These are phyloP conservation scores for Liolophura sinensis DNA, from an alignment of 1,140 invertebrate genomes.

Conservation along the genomic window DNA sequence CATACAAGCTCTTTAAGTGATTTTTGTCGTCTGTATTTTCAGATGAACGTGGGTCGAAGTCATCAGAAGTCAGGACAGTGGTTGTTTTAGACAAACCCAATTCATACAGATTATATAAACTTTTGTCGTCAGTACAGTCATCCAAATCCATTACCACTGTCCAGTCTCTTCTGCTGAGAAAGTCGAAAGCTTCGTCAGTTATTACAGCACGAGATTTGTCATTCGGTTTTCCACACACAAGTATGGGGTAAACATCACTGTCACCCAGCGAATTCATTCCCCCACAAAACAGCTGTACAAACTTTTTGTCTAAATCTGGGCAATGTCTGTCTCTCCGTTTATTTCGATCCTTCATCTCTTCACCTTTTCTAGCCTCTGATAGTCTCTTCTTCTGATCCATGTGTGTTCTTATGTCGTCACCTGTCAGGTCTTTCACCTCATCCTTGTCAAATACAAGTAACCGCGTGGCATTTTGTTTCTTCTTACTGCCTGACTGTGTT, in stretches of 20 bases:
- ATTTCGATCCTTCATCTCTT: conserved; percentile 7
- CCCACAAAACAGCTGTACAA: conserved; percentile 13
- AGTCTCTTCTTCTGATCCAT: conserved; percentile 8
- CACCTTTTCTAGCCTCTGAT: conserved; percentile 3
- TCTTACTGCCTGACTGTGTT: conserved; percentile 5
- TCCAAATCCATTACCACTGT: conserved; percentile 25
- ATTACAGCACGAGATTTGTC: conserved; percentile 10
- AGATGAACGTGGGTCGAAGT: conserved; percentile 20
- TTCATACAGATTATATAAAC: conserved; percentile 16
- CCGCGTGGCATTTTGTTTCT: background rate
- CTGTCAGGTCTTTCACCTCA: background rate
- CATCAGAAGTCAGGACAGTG: conserved; percentile 23
- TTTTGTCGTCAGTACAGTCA: conserved; percentile 7
- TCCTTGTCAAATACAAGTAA: conserved; percentile 8
- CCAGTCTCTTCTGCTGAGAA: conserved; percentile 17
- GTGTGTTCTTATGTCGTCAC: conserved; percentile 3
- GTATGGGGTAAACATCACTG: conserved; percentile 14
- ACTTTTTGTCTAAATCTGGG: conserved; percentile 18
- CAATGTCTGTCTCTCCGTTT: background rate
- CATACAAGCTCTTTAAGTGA: conserved; percentile 9
- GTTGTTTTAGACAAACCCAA: conserved; percentile 4
- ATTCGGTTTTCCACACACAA: conserved; percentile 15
- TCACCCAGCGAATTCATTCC: conserved; percentile 12
- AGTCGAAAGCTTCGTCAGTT: conserved; percentile 13
- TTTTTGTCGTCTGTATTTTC: conserved; percentile 13